These are phyloP conservation scores for Tenebrio molitor DNA, from an alignment of 1,140 invertebrate species.

Conservation along the genomic window DNA sequence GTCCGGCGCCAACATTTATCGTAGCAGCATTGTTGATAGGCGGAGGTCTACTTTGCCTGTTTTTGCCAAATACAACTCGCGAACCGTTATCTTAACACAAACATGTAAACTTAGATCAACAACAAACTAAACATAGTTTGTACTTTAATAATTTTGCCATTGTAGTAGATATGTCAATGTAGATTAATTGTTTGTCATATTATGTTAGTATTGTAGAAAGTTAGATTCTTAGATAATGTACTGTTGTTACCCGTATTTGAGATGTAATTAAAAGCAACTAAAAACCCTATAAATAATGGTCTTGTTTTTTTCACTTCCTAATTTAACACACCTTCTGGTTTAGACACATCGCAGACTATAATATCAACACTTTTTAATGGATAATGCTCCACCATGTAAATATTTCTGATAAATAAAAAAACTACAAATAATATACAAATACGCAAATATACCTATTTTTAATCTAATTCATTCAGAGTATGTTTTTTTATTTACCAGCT, in stretches of 20 bases:
- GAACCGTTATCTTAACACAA: slow-evolving; percentile 81
- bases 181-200: slow-evolving; percentile 32
- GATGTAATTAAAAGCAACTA: slow-evolving; percentile 25
- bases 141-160: slow-evolving; percentile 40
- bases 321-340: no score
- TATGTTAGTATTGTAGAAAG: slow-evolving; percentile 40
- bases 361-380: no score
- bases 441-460: no score
- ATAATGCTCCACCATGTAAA: no score
- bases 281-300: neutral
- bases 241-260: slow-evolving; percentile 18
- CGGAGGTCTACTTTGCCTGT: slow-evolving; percentile 85
- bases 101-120: slow-evolving; percentile 15
- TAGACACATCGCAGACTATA: no score
- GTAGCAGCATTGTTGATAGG: slow-evolving; percentile 84
- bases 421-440: no score
- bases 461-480: no score
- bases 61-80: slow-evolving; percentile 87
- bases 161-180: slow-evolving; percentile 23
- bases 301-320: no score
- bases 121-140: slow-evolving; percentile 8
- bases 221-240: slow-evolving; percentile 18
- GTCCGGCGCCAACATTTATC: slow-evolving; percentile 88
- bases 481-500: no score
- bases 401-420: no score